Evolutionary conservation across 2,113 vertebrate genomes (phyloP).

Genomic region (Oncorhynchus tshawytscha): DNA sequence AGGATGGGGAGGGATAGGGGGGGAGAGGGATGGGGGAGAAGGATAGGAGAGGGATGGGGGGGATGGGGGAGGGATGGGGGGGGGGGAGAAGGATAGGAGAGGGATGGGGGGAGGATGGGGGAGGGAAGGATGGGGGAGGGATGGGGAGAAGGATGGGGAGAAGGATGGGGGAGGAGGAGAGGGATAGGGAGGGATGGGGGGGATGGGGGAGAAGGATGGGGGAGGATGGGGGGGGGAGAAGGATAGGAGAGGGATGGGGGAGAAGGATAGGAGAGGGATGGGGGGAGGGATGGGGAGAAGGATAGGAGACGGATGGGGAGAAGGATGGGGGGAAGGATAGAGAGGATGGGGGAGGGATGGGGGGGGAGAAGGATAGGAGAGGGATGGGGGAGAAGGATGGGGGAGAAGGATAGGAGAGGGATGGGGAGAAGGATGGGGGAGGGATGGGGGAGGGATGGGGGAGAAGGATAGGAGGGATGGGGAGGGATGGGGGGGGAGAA

Average conservation of each 20-base stretch:
- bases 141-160: too few relatives aligned
- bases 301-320: neutral
- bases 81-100: neutral
- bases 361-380: neutral
- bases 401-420: neutral
- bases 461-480: neutral
- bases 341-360: neutral
- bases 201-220: too few relatives aligned
- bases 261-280: neutral
- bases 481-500: neutral
- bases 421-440: neutral
- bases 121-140: neutral
- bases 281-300: too few relatives aligned
- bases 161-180: too few relatives aligned
- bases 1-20: too few relatives aligned
- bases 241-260: neutral
- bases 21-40: neutral
- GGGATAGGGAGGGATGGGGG: too few relatives aligned
- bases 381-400: too few relatives aligned
- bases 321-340: too few relatives aligned
- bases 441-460: too few relatives aligned
- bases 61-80: too few relatives aligned
- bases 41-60: too few relatives aligned
- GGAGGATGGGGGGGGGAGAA: too few relatives aligned
- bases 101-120: slow-evolving; percentile 11